A percentile compares a stretch with the other conserved stretches of the same genome.
Evolutionary conservation across 2,797 vertebrate genomes (phyloP).

Genomic region (Sitta carolinensis): DNA sequence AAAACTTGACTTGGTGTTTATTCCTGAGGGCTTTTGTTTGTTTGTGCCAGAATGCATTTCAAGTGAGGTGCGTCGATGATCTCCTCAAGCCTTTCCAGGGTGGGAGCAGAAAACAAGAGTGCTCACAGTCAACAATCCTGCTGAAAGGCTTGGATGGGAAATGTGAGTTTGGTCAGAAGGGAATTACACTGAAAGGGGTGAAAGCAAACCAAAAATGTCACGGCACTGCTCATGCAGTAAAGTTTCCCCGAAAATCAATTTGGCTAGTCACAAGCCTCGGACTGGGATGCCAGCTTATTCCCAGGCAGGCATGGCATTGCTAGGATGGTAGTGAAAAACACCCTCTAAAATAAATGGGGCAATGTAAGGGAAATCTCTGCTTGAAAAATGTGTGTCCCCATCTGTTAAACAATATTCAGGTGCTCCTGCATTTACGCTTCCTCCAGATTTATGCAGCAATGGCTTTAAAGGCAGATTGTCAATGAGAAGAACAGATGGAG

Average conservation of each 20-base stretch:
- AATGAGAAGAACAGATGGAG: conserved; percentile 58
- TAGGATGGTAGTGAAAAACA: conserved; percentile 12
- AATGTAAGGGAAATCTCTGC: conserved; percentile 12
- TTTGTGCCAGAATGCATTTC: neutral
- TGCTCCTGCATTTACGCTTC: conserved; percentile 42
- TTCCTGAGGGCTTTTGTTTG: neutral
- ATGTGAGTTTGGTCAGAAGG: neutral
- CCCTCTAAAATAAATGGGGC: conserved; percentile 16
- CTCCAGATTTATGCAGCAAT: conserved; percentile 57
- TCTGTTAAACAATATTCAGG: conserved; percentile 60
- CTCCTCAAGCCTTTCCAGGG: neutral
- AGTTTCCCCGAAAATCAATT: conserved; percentile 10
- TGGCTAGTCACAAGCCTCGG: neutral
- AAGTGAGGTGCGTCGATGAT: neutral
- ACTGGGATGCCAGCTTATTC: neutral
- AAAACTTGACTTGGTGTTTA: neutral
- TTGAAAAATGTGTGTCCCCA: conserved; percentile 28
- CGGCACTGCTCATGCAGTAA: neutral
- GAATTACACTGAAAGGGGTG: neutral
- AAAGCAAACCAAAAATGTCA: neutral
- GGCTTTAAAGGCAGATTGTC: conserved; percentile 63
- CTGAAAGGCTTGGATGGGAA: neutral
- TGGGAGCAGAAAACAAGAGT: fast-evolving
- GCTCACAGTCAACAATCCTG: neutral
- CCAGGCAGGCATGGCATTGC: neutral